A percentile compares a stretch with the other conserved stretches of the same genome.
These are phyloP conservation scores for Vireo altiloquus DNA, from an alignment of 2,113 vertebrate genomes.

Conservation along the genomic window DNA sequence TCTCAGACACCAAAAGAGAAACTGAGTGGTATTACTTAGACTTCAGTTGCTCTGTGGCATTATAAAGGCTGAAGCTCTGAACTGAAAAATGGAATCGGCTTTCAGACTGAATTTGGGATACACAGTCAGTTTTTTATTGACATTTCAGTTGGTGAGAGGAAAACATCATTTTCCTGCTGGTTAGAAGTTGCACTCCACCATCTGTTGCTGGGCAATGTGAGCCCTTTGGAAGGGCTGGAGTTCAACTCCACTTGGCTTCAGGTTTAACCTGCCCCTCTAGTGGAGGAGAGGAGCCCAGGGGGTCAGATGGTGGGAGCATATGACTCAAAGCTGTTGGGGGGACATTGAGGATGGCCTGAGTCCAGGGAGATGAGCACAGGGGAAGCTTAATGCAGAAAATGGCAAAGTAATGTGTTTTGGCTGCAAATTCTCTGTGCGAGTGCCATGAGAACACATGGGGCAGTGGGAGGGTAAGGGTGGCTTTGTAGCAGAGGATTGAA, in stretches of 20 bases:
- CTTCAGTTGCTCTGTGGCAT: not conserved
- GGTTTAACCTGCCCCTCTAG: not conserved
- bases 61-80: not conserved
- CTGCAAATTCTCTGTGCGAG: not conserved
- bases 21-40: not conserved
- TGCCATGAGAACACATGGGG: rapidly evolving
- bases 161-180: conserved; percentile 13
- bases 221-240: not conserved
- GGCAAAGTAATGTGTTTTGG: not conserved
- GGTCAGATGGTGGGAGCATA: not conserved
- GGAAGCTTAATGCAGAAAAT: not conserved
- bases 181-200: not conserved
- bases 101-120: not conserved
- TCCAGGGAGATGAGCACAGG: not conserved
- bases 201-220: not conserved
- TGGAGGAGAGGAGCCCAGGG: not conserved
- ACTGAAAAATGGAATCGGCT: not conserved
- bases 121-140: not conserved
- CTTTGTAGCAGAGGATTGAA: not conserved
- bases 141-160: conserved; percentile 4
- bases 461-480: not conserved
- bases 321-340: conserved; percentile 22
- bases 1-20: not conserved
- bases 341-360: not conserved
- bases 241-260: not conserved